phyloP scores from a whole-genome alignment of 2,797 vertebrate species.

The Enteromius paludinosus region DNA sequence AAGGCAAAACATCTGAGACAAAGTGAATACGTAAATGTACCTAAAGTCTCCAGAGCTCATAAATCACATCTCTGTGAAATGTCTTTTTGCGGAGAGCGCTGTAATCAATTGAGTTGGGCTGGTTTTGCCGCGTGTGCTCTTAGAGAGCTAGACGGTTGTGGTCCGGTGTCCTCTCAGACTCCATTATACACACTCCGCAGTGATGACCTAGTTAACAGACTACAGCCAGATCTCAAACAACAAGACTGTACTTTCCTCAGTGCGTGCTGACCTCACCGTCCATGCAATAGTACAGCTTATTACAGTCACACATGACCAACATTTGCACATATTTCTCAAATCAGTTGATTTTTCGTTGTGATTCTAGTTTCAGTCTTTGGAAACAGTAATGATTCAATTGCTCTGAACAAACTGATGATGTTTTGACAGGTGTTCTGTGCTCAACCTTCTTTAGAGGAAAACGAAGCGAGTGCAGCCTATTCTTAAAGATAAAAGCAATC shows the following conservation, averaged over 20 bases:
- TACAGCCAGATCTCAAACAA: constrained; percentile 47
- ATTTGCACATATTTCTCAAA: background rate
- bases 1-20: background rate
- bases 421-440: constrained; percentile 5
- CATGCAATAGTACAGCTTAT: background rate
- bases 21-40: background rate
- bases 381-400: background rate
- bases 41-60: background rate
- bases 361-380: background rate
- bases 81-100: background rate
- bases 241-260: constrained; percentile 26
- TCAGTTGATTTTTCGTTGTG: background rate
- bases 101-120: constrained; percentile 56
- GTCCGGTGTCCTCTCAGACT: constrained; percentile 50
- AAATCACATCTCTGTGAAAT: background rate
- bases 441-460: background rate
- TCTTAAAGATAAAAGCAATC: background rate
- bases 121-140: constrained; percentile 44
- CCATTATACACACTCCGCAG: constrained; percentile 50
- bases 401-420: background rate
- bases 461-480: background rate
- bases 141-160: constrained; percentile 36
- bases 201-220: constrained; percentile 56
- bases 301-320: background rate
- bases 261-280: background rate